Evolutionary conservation across 2,888 invertebrate species (phyloP).

Genomic region (Drosophila mercatorum): DNA sequence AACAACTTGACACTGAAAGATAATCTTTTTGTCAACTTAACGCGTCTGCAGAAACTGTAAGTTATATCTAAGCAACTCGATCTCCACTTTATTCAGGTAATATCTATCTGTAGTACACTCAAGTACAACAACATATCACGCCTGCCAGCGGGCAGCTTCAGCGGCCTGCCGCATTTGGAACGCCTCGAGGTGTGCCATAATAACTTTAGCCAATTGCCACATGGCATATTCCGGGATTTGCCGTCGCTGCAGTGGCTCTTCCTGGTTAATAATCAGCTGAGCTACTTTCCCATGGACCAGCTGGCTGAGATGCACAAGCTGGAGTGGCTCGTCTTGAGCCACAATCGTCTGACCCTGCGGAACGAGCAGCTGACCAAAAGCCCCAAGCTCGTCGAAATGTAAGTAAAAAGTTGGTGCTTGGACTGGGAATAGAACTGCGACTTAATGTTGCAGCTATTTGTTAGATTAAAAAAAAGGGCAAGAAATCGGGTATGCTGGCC

Average conservation of each 20-base stretch:
- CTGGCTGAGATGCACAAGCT: conserved; percentile 84
- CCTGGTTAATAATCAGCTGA: conserved; percentile 85
- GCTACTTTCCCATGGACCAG: conserved; percentile 83
- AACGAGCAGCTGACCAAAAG: conserved; percentile 85
- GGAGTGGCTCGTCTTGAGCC: conserved; percentile 85
- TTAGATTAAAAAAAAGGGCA: conserved; percentile 63
- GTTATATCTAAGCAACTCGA: conserved; percentile 24
- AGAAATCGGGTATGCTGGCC: conserved; percentile 14
- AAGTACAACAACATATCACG: conserved; percentile 83
- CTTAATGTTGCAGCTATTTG: conserved; percentile 59
- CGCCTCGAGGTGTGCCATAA: conserved; percentile 82
- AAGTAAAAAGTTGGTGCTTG: conserved; percentile 69
- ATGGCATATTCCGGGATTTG: conserved; percentile 85
- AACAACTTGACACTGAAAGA: conserved; percentile 80
- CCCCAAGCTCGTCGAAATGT: conserved; percentile 85
- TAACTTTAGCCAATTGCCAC: conserved; percentile 79
- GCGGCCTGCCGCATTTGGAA: conserved; percentile 72
- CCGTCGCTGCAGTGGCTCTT: conserved; percentile 85
- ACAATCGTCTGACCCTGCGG: conserved; percentile 85
- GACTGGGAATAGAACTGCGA: conserved; percentile 2
- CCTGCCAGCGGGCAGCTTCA: conserved; percentile 79
- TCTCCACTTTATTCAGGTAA: conserved; percentile 1
- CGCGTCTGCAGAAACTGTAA: conserved; percentile 76
- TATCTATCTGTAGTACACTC: conserved; percentile 69
- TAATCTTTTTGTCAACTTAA: conserved; percentile 71